These are phyloP conservation scores for Conger conger DNA, from an alignment of 2,113 vertebrate genomes.

Conservation along the genomic window DNA sequence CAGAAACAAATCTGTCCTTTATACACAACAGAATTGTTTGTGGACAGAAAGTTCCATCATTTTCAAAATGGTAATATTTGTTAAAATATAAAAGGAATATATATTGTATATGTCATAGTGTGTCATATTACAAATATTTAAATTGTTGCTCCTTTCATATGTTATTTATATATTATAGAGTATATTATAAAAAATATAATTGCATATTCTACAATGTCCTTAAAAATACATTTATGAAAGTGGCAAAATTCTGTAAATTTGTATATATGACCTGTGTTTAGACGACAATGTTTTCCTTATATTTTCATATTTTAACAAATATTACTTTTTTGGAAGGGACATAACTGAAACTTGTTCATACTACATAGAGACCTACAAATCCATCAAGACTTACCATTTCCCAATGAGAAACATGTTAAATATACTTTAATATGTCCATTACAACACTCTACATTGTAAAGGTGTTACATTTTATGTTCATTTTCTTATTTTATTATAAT, in stretches of 20 bases:
- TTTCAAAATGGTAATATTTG: background rate
- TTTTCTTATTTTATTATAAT: conserved; percentile 25
- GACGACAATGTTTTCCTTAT: conserved; percentile 3
- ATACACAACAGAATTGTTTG: background rate
- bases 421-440: conserved; percentile 5
- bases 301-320: conserved; percentile 5
- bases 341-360: conserved; percentile 9
- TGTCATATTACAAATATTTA: conserved; percentile 8
- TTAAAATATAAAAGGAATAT: conserved; percentile 3
- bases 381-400: background rate
- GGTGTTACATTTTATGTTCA: background rate
- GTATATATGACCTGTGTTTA: background rate
- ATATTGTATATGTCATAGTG: background rate
- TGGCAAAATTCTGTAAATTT: conserved; percentile 22
- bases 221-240: conserved; percentile 1
- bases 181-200: background rate
- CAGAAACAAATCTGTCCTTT: background rate
- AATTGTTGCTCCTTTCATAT: conserved; percentile 15
- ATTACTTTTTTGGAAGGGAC: background rate
- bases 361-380: background rate
- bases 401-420: background rate
- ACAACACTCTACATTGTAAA: background rate
- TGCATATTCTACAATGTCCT: background rate
- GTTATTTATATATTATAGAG: conserved; percentile 5
- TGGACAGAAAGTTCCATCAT: background rate